Percentiles rank a stretch among this genome's conserved stretches.
phyloP scores from a whole-genome alignment of 2,888 invertebrate genomes.

The Lithodes maja region DNA sequence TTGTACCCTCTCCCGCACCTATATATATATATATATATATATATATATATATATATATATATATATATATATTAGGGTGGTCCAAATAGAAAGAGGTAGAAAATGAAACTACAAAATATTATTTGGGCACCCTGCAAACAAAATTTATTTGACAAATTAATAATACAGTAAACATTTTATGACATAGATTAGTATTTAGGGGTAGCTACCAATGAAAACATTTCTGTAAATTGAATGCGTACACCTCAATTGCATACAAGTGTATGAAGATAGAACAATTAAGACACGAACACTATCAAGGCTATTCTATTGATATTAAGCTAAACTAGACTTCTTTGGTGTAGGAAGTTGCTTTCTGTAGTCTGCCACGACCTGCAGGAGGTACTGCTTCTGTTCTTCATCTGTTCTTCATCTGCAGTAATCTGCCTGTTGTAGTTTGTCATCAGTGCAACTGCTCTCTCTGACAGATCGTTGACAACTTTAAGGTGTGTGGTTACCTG shows the following conservation, averaged over 20 bases:
- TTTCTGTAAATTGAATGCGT: neutral
- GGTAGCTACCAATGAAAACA: neutral
- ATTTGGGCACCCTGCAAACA: constrained; percentile 8
- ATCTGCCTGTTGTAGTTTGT: constrained; percentile 4
- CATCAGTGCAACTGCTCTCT: constrained; percentile 14
- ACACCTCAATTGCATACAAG: neutral
- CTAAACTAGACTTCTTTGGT: neutral
- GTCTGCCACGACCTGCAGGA: neutral
- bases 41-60: constrained; percentile 20
- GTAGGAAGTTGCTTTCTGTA: constrained; percentile 15
- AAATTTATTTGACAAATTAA: neutral
- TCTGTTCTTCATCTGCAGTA: too few relatives aligned
- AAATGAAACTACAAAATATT: constrained; percentile 6
- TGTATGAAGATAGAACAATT: neutral
- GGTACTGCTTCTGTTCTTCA: neutral
- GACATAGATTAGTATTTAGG: neutral
- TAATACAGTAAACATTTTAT: neutral
- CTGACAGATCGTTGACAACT: constrained; percentile 16
- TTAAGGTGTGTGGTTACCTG: constrained; percentile 13
- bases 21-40: constrained; percentile 22
- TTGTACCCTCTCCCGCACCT: too few relatives aligned
- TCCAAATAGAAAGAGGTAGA: neutral
- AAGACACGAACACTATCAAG: neutral
- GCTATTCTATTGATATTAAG: neutral
- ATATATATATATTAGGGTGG: constrained; percentile 1